Evolutionary conservation across 37 sponge, comb jelly and placozoan genomes (phyloP).

Genomic region (Halisarca cf. caerulea): DNA sequence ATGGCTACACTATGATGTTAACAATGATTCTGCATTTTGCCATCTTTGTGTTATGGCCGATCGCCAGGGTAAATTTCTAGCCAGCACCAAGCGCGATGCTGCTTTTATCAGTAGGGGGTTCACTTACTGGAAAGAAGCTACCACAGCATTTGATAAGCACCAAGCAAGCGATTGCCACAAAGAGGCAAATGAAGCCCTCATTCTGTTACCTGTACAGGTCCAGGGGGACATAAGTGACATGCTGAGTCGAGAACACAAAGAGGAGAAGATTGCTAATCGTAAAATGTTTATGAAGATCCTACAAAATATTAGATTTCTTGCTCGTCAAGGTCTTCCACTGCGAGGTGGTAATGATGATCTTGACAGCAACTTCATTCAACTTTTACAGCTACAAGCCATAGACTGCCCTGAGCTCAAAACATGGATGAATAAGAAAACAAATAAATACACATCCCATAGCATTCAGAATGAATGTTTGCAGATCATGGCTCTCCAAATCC

Average conservation of each 20-base stretch:
- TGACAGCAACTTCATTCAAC: no score
- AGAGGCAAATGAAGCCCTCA: slow-evolving; percentile 60
- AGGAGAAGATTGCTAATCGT: no score
- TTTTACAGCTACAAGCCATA: no score
- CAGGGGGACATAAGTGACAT: no score
- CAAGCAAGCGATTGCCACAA: slow-evolving; percentile 58
- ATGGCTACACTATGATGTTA: slow-evolving; percentile 46
- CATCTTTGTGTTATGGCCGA: slow-evolving; percentile 40
- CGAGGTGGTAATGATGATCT: no score
- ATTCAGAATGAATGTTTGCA: no score
- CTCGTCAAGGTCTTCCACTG: no score
- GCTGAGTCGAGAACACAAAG: no score
- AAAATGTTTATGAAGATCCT: no score
- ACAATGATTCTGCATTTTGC: neutral
- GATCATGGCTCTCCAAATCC: slow-evolving; percentile 69
- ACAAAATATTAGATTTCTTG: no score
- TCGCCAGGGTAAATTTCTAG: slow-evolving; percentile 38
- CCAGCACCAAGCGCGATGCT: slow-evolving; percentile 49
- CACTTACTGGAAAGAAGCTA: slow-evolving; percentile 78
- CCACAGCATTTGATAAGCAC: slow-evolving; percentile 81
- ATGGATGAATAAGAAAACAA: slow-evolving; percentile 61
- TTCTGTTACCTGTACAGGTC: slow-evolving; percentile 28
- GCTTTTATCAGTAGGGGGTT: slow-evolving; percentile 72
- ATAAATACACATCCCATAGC: slow-evolving; percentile 60
- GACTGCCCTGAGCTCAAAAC: slow-evolving; percentile 43